Base-by-base conservation (phyloP, 1,140 invertebrate genomes). In the Drosophila busckii region DNA sequence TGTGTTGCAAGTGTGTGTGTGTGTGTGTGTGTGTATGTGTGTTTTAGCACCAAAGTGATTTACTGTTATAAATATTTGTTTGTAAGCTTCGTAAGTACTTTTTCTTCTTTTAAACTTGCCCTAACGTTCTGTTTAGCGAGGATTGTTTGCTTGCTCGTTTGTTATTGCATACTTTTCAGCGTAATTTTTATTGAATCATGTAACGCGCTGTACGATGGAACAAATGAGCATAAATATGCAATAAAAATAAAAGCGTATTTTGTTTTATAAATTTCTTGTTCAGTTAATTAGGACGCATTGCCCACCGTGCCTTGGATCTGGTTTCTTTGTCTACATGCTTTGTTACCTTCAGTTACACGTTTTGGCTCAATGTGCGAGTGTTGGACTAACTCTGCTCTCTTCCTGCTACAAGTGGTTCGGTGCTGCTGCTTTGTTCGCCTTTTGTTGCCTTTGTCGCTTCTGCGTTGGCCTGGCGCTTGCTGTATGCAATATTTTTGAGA, bases 51-150 rank as follows among this genome's bases (percentile, higher is more conserved):
- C 70, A 80, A 80, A 80, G 75, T 80, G 75, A 80, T 80, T 80
- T 80, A 80, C 75, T 80, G 69, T 80, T 80, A 80, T 80, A 82
- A 80, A 80, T 80, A 80, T 80, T 80, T 80, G 75, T 70, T 82
- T 55, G 69, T 82, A 70, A 80, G 75, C 75, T 80, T 75, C 83
- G 82, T 80, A 80, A 80, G 75, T 82, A 83, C 75, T 80, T 78
- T 76, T 78, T 80, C 75, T 66, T 80, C 59, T 69, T 48, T 61
- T 63, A 50, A 20, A 7, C 22, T 60, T 48, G 49, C 41, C 48
- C 60, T 55, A 44, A 48, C 32, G 49, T 63, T 64, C 48, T 20
- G 26, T 44, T 62, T 23, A 32, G 12, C 12, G 16, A 26, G 13
- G 12, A 22, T 26, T 40, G 10, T 16, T 17, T 22, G 26, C 22